Base-by-base conservation (phyloP, 2,888 invertebrate genomes). In the Drosophila paramelanica region DNA sequence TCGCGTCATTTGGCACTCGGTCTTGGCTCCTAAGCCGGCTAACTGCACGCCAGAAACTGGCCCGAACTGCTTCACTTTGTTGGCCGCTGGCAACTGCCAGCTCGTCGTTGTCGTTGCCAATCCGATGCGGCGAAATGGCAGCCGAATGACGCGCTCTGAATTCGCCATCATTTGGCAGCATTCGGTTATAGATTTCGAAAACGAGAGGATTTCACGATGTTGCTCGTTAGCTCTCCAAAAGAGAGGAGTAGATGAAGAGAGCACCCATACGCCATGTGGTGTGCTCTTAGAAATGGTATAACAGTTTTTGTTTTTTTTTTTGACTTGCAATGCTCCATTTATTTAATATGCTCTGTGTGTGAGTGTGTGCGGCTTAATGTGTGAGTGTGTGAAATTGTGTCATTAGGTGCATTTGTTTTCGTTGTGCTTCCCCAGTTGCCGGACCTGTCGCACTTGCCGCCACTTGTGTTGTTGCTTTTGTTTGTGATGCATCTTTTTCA, bases 351-450 rank as follows among this genome's bases (percentile, higher is more conserved):
- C n/a, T n/a, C n/a, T 17, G 17, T 17, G 17, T 17, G 10, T 50
- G 33, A 36, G 38, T 43, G 49, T 36, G 31, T 31, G 27, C 36
- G 53, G 45, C 38, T 39, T 56, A 49, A 52, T 60, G 49, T 55
- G 56, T 67, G 49, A 47, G 71, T 73, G 65, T 77, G 70, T 73
- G 66, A 85, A 86, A 87, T 79, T 86, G 88, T 86, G 85, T 86
- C 85, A 86, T 86, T 86, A 86, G 85, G 85, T 88, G 85, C 85
- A 87, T 88, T 86, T 86, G 85, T 87, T 87, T 85, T 87, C 79
- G 76, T 82, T 81, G 73, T 78, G 78, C 85, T 79, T 65, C 65
- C 58, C 64, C 66, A 76, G 47, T 66, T 56, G 66, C 65, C 67
- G 60, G 47, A 58, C 68, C 68, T 73, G 71, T 66, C 79, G 71